Evolutionary conservation across 2,797 vertebrate species (phyloP).

Genomic region (Liparis tanakae): DNA sequence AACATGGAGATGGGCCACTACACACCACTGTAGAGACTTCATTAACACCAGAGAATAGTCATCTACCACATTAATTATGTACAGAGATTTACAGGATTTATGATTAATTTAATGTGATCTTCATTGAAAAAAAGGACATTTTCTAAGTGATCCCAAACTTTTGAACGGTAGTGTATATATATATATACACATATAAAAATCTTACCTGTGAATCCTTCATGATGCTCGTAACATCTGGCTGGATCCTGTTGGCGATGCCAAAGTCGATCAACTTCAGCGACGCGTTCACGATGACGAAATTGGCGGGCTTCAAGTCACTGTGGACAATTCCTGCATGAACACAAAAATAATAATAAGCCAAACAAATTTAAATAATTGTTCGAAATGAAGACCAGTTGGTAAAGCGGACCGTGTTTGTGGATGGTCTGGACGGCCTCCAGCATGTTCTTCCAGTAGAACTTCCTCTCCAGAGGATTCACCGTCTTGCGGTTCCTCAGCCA

Average conservation of each 20-base stretch:
- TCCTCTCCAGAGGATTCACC: conserved; percentile 92
- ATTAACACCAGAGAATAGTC: too few species aligned
- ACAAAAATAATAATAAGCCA: neutral
- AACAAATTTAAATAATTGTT: neutral
- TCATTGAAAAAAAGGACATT: too few species aligned
- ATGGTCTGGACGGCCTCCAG: conserved; percentile 96
- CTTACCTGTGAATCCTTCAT: conserved; percentile 95
- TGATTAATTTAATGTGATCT: too few species aligned
- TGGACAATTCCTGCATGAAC: conserved; percentile 90
- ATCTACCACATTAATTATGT: too few species aligned
- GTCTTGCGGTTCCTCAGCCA: conserved; percentile 95
- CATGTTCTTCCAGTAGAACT: conserved; percentile 99
- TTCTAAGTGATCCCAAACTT: too few species aligned
- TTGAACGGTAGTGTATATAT: too few species aligned
- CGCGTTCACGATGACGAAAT: conserved; percentile 96
- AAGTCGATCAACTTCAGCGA: conserved; percentile 98
- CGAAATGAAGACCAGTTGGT: neutral
- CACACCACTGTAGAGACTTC: too few species aligned
- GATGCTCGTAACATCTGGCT: conserved; percentile 97
- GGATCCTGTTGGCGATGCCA: conserved; percentile 97
- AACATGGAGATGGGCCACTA: too few species aligned
- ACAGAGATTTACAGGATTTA: too few species aligned
- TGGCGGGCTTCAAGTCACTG: conserved; percentile 97
- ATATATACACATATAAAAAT: neutral
- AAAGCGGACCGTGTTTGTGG: conserved; percentile 89